Evolutionary conservation across 2,888 invertebrate genomes (phyloP), one percentile per base, ranked within the genome.

Genomic region (Drosophila aldrichi): DNA sequence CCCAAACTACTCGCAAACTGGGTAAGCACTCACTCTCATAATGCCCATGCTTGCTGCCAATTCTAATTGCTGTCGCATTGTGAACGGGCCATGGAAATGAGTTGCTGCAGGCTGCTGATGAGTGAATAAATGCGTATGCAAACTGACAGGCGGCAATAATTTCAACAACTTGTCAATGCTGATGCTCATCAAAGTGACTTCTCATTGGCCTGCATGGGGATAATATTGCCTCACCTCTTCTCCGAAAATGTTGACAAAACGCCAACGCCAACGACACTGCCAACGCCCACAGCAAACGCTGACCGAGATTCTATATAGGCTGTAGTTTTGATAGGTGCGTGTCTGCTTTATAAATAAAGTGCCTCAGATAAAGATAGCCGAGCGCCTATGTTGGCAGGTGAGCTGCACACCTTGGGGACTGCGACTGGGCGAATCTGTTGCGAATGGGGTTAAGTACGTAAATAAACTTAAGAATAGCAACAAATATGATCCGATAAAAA

Each of bases 141-240:
- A 81, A 67, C 72, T 72, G 89, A 84, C 88, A 82, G 79, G 67
- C 77, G 80, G 77, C 88, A 87, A 85, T 85, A 87, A 89, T 87
- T 84, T 85, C 82, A 87, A 62, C 82, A 74, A 89, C 77, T 79
- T 85, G 85, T 85, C 85, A 85, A 79, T 89, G 79, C 72, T 62
- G 82, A 87, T 88, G 84, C 82, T 81, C 89, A 87, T 84, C 84
- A 87, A 87, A 87, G 84, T 77, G 88, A 81, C 79, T 88, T 70
- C 25, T 71, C 67, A 77, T 66, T 56, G 60, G 44, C 44, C 77
- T 57, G 55, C 22, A 12, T 29, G 65, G 51, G 48, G 54, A 67
- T 62, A 58, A 32, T 55, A 16, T 32, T 59, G 25, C 56, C 65
- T 68, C 57, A 12, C 56, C 34, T 32, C 34, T 22, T 20, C 22